Base-by-base conservation (phyloP, 2,797 vertebrate species). In the Cottoperca gobio region DNA sequence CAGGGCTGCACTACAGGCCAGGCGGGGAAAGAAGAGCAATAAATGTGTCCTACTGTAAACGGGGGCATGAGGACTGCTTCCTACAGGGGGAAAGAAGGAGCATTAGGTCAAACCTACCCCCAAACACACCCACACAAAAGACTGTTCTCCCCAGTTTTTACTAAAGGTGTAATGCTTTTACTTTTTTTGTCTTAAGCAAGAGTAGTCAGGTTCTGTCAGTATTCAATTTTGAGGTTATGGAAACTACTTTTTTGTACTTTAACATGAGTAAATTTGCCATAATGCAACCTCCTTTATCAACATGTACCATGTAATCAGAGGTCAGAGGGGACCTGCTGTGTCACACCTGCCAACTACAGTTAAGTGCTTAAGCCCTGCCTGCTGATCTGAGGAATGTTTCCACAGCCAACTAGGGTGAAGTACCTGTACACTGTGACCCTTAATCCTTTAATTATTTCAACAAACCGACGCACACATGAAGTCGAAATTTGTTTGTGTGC, bases 1-100 rank as follows among this genome's bases (percentile, higher is more conserved):
- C 89, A 97, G 97, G 96, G 98, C 98, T 71, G 97, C 98, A 87
- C 95, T 99, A 95, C 98, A 99, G 95, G 97, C 97, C 92, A 95
- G 96, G 82, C 95, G 96, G 89, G 96, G 97, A 78, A 99, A 98
- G 96, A 97, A 97, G 91, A 97, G 94, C 93, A 97, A 83, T 71
- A 97, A 97, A 96, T 99, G 98, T 92, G 94, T 96, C 92, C 93
- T 99, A 90, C 96, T 99, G 96, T 99, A 97, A 96, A 85, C 28
- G 33, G 84, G 81, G 84, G 85, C 85, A 60, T 8, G 35, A 79
- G 92, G 91, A 94, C 93, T 90, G 91, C 88, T 87, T 93, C 89
- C 88, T 85, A 24, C 39, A 28, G 64, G 85, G 81, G 86, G 65
- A 49, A 59, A 61, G 80, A 70, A 84, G 88, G 79, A 90, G 82